These are phyloP conservation scores for cattle (Bos taurus) DNA, from an alignment of 2,113 vertebrate species.

Conservation along the genomic window ARS-UCD2.0 NC_037347.1:70756501-70757000, in stretches of 20 bases:
- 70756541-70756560: background rate
- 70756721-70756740: background rate
- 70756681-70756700: background rate
- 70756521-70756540: background rate
- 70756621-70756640: background rate
- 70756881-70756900: background rate
- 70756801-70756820: background rate
- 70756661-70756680: background rate
- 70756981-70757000: background rate
- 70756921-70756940: background rate
- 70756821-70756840: background rate
- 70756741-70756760: background rate
- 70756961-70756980: background rate
- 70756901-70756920: background rate
- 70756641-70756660: background rate
- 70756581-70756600: background rate
- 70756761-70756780: background rate
- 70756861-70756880: background rate
- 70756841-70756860: background rate
- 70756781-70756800: background rate
- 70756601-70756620: background rate
- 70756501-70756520: background rate
- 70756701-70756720: background rate
- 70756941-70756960: background rate
- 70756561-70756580: background rate